Evolutionary conservation across 2,113 vertebrate species (phyloP).

Genomic region (Speoplatyrhinus poulsoni): DNA sequence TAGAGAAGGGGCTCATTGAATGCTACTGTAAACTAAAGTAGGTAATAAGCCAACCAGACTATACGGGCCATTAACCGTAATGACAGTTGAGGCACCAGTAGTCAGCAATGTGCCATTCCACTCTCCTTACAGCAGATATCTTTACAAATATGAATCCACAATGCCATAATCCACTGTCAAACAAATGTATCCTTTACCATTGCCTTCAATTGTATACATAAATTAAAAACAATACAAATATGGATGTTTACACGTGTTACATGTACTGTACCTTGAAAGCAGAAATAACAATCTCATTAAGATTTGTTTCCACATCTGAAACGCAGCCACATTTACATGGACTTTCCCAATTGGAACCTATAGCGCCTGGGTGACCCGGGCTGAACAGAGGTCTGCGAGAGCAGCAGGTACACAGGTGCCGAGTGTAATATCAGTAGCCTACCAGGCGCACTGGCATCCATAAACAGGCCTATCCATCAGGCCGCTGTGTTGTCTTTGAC

Average conservation of each 20-base stretch:
- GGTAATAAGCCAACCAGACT: constrained; percentile 80
- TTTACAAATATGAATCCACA: constrained; percentile 21
- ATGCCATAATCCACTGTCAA: not conserved
- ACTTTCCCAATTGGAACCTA: constrained; percentile 57
- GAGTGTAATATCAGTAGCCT: constrained; percentile 75
- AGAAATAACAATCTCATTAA: constrained; percentile 6
- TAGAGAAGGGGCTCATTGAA: no score
- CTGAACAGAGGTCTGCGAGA: constrained; percentile 57
- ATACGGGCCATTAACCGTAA: constrained; percentile 94
- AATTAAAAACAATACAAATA: constrained; percentile 11
- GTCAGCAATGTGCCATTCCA: constrained; percentile 82
- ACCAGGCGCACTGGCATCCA: constrained; percentile 74
- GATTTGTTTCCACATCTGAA: constrained; percentile 23
- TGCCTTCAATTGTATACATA: not conserved
- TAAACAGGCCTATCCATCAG: constrained; percentile 79
- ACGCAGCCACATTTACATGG: constrained; percentile 61
- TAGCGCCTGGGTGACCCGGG: constrained; percentile 56
- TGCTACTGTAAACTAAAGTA: no score
- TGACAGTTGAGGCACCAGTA: constrained; percentile 81
- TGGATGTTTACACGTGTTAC: not conserved
- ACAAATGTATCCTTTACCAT: constrained; percentile 1
- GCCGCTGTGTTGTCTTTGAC: constrained; percentile 70
- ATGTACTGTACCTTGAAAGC: not conserved
- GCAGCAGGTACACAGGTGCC: constrained; percentile 77
- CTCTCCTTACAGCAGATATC: constrained; percentile 69